These are phyloP conservation scores for Nymphicus hollandicus DNA, from an alignment of 2,113 vertebrate genomes.

Conservation along the genomic window DNA sequence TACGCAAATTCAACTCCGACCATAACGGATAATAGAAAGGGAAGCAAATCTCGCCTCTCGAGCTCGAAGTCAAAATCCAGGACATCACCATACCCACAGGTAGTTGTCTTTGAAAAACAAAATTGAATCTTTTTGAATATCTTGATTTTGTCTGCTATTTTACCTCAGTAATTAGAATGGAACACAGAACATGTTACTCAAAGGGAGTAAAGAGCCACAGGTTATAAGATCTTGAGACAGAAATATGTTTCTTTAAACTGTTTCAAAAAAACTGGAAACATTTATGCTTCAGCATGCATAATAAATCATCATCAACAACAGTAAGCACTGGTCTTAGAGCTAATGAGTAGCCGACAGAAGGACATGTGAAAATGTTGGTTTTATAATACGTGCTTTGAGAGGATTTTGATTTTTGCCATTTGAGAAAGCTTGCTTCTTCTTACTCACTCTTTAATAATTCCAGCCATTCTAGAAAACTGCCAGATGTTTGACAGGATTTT, in stretches of 20 bases:
- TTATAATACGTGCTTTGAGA: not conserved
- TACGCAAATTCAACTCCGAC: constrained; percentile 82
- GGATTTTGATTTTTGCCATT: not conserved
- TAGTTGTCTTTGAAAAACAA: constrained; percentile 50
- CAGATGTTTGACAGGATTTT: not conserved
- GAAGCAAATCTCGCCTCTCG: constrained; percentile 80
- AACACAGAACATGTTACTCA: not conserved
- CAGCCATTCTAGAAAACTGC: not conserved
- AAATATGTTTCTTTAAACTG: not conserved
- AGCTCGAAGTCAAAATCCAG: constrained; percentile 88
- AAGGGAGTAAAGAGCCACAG: not conserved
- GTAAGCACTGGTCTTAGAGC: not conserved
- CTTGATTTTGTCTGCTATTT: constrained; percentile 22
- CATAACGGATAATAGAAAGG: constrained; percentile 82
- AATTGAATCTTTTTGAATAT: not conserved
- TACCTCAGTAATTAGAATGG: not conserved
- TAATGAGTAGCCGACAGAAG: not conserved
- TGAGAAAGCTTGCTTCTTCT: not conserved
- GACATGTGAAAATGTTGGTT: not conserved
- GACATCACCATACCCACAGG: constrained; percentile 94
- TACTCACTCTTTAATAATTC: not conserved
- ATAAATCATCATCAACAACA: constrained; percentile 13
- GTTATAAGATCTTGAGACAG: not conserved
- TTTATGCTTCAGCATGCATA: not conserved
- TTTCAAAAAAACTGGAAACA: not conserved